A percentile compares a stretch with the other conserved stretches of the same genome.
These are phyloP conservation scores for Laticauda laticaudata DNA, from an alignment of 2,113 vertebrate species.

Conservation along the genomic window DNA sequence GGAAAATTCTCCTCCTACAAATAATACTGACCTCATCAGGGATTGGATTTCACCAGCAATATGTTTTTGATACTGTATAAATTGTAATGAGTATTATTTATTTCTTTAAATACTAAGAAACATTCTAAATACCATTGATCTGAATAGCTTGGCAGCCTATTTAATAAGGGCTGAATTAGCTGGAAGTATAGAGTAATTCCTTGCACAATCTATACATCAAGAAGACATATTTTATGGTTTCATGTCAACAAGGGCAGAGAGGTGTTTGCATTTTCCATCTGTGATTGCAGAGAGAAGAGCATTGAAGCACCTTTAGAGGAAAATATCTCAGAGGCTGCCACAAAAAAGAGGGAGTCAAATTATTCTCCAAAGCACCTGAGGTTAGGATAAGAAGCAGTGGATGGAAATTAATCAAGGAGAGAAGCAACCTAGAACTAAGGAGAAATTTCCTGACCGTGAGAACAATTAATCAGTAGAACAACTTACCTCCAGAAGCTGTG, in stretches of 20 bases:
- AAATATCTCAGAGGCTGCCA: too few relatives aligned
- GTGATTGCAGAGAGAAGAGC: neutral
- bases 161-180: neutral
- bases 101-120: neutral
- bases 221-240: neutral
- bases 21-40: neutral
- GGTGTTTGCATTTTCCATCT: neutral
- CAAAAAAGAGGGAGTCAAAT: too few relatives aligned
- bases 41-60: neutral
- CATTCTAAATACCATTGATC: neutral
- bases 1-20: neutral
- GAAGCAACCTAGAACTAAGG: too few relatives aligned
- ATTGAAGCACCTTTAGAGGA: neutral
- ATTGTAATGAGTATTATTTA: neutral
- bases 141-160: neutral
- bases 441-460: too few relatives aligned
- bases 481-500: too few relatives aligned
- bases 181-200: neutral
- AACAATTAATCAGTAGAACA: too few relatives aligned
- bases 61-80: neutral
- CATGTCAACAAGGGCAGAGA: neutral
- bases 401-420: too few relatives aligned
- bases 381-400: too few relatives aligned
- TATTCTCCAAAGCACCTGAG: too few relatives aligned
- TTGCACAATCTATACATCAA: neutral